A percentile compares a stretch with the other conserved stretches of the same genome.
Evolutionary conservation across 1,140 invertebrate species (phyloP).

Genomic region (Drosophila tani): DNA sequence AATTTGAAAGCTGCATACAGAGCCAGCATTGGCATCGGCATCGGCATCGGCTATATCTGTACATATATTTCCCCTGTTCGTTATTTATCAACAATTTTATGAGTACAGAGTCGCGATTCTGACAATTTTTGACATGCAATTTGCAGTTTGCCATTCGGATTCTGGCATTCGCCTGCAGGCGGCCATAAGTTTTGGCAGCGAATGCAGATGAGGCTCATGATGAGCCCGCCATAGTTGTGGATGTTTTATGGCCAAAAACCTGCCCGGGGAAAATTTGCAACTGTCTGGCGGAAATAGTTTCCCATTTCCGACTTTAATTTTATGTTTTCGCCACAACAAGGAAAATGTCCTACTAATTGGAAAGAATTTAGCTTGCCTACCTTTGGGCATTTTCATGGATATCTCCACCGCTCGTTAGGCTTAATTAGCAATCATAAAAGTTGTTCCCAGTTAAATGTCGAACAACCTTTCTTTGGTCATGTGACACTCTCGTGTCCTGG

Average conservation of each 20-base stretch:
- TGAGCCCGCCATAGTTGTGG: constrained; percentile 29
- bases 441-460: constrained; percentile 43
- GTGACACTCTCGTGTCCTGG: constrained; percentile 58
- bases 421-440: constrained; percentile 76
- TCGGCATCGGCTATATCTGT: neutral
- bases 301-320: constrained; percentile 35
- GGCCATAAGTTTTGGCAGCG: constrained; percentile 45
- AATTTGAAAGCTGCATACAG: constrained; percentile 57
- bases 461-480: constrained; percentile 61
- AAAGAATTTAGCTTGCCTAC: constrained; percentile 50
- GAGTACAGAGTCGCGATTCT: constrained; percentile 24
- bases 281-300: constrained; percentile 22
- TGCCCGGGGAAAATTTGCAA: constrained; percentile 21
- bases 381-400: constrained; percentile 31
- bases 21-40: no score
- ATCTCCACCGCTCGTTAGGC: constrained; percentile 59
- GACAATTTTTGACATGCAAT: constrained; percentile 71
- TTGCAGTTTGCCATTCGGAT: constrained; percentile 43
- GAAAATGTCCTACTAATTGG: constrained; percentile 57
- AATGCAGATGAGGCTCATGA: constrained; percentile 40
- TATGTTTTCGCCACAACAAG: constrained; percentile 2
- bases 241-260: constrained; percentile 13
- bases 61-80: constrained; percentile 2
- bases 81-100: constrained; percentile 56
- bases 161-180: constrained; percentile 27